These are phyloP conservation scores for Campoplex capitator DNA, from an alignment of 2,888 invertebrate species.

Conservation along the genomic window DNA sequence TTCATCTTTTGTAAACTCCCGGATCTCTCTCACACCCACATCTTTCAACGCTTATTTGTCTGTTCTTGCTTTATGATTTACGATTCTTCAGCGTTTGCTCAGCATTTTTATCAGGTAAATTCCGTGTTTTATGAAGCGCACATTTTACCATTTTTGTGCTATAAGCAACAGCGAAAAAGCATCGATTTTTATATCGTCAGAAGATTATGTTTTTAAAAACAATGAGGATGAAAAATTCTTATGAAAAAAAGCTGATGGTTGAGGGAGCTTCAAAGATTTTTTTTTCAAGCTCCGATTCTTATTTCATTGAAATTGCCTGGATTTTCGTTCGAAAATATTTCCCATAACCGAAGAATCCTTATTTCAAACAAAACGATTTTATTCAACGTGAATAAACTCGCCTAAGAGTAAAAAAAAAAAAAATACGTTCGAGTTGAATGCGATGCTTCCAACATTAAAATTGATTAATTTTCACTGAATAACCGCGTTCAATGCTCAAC, in stretches of 20 bases:
- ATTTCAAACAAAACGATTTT: neutral
- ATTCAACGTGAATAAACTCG: neutral
- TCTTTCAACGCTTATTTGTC: conserved; percentile 22
- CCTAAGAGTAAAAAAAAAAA: neutral
- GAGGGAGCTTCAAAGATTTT: neutral
- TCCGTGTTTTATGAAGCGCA: neutral
- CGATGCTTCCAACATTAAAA: neutral
- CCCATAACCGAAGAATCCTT: neutral
- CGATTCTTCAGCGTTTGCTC: conserved; percentile 8
- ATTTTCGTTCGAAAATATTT: neutral
- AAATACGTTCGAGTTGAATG: neutral
- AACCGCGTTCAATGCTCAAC: neutral
- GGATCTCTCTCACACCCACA: neutral
- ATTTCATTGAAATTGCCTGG: neutral
- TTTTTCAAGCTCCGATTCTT: neutral
- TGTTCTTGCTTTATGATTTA: conserved; percentile 36
- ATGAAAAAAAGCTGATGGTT: neutral
- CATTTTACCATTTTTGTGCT: neutral
- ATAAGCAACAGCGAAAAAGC: neutral
- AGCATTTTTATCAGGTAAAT: neutral
- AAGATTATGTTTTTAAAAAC: neutral
- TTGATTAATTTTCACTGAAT: neutral
- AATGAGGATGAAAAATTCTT: neutral
- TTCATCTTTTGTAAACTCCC: conserved; percentile 24
- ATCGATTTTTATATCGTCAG: neutral